Base-by-base conservation (phyloP, 2,888 invertebrate species). In the Dynastes maya region DNA sequence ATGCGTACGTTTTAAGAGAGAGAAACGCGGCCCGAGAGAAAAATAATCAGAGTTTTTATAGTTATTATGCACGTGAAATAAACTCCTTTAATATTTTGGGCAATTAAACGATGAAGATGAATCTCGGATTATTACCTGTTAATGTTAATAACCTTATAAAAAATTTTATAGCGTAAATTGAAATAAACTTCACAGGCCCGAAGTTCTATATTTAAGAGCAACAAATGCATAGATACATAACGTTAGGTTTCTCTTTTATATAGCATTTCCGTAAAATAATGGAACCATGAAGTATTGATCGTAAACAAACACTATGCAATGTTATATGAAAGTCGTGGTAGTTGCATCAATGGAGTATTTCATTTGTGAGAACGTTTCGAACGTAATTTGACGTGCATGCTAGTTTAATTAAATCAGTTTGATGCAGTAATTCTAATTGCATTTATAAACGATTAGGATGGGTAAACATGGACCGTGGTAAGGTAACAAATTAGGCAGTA, bases 131-230 rank as follows among this genome's bases (percentile, higher is more conserved):
- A 71, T 70, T 64, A 78, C 67, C 78, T 64, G 78, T 68, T 61
- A 67, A 75, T 75, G 78, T 75, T 78, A 78, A 78, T 74, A 78
- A 78, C 78, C 78, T 78, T 78, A 78, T 78, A 78, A 78, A 78
- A 78, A 68, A 68, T 75, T 76, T 78, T 78, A 78, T 74, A 67
- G 61, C 78, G 65, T 61, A 75, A 74, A 75, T 75, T 65, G 78
- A 75, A 75, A 78, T 74, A 75, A 75, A 71, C 71, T 71, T 71
- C 71, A 71, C 71, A 71, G 71, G 71, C 71, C 37, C 16, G 55
- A 58, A 71, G 71, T 58, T 71, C 71, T 76, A 76, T 74, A 76
- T 76, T 76, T 76, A 53, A 71, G 71, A 71, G 71, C 32, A 58
- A 32, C 70, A 71, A 71, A 71, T 71, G 71, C 71, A 70, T 22